Evolutionary conservation across 2,797 vertebrate species (phyloP).

Genomic region (Mareca strepera): DNA sequence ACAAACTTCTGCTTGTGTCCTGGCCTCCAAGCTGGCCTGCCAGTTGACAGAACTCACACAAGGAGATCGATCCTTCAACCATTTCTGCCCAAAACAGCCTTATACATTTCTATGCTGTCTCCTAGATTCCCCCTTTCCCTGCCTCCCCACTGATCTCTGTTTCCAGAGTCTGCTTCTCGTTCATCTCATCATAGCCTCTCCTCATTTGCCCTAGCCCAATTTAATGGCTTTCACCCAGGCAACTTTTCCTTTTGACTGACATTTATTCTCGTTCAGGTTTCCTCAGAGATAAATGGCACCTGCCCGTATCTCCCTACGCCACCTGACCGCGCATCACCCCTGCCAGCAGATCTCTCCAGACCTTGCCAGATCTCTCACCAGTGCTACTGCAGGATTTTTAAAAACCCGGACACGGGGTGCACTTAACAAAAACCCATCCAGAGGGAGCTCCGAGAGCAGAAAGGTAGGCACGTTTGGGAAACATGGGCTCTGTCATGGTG

Average conservation of each 20-base stretch:
- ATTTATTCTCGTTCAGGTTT: not conserved
- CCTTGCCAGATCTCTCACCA: not conserved
- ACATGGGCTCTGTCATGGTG: fast-evolving
- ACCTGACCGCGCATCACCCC: not conserved
- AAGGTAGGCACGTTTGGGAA: not conserved
- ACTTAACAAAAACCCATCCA: not conserved
- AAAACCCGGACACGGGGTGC: not conserved
- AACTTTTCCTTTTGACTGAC: not conserved
- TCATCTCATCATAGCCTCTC: fast-evolving
- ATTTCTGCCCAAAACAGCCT: not conserved
- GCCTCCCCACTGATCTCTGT: not conserved
- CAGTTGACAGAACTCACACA: not conserved
- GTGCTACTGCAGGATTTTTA: not conserved
- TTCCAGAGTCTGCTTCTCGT: not conserved
- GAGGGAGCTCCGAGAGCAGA: not conserved
- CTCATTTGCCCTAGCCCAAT: not conserved
- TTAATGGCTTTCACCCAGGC: not conserved
- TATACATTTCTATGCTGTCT: not conserved
- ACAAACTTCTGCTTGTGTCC: not conserved
- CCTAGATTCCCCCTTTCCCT: not conserved
- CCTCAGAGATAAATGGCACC: not conserved
- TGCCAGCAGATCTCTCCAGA: not conserved
- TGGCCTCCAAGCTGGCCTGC: not conserved
- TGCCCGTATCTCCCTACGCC: not conserved
- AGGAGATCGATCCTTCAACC: not conserved